Percentiles rank a stretch among this genome's conserved stretches.
Conservation (phyloP, 2,797 vertebrate genomes). For the Poecilia picta region DNA sequence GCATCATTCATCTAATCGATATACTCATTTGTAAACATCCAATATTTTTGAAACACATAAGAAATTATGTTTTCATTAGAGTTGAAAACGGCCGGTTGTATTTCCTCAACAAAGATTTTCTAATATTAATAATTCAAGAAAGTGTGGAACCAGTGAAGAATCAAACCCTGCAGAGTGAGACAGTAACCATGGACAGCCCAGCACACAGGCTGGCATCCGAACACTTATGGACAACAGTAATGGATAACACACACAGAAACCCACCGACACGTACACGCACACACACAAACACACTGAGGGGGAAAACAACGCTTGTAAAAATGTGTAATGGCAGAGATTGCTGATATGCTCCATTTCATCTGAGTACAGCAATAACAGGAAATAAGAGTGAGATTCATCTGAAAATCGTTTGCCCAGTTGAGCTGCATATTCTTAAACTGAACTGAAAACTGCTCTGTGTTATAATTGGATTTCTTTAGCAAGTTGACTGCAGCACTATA, state of each 20-base stretch:
- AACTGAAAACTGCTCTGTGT: not conserved
- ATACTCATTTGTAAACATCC: not conserved
- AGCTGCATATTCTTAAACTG: not conserved
- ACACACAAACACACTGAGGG: not conserved
- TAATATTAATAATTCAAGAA: slow-evolving; percentile 25
- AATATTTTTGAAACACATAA: not conserved
- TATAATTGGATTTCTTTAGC: not conserved
- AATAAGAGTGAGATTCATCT: not conserved
- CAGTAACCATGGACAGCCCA: slow-evolving; percentile 20
- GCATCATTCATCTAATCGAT: slow-evolving; percentile 12
- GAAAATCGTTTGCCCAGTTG: not conserved
- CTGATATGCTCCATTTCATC: slow-evolving; percentile 20
- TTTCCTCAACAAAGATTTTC: slow-evolving; percentile 16
- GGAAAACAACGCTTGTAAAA: slow-evolving; percentile 13
- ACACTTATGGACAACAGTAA: slow-evolving; percentile 33
- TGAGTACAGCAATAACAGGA: slow-evolving; percentile 7
- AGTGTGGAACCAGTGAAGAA: not conserved
- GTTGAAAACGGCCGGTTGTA: not conserved
- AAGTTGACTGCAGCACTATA: not conserved
- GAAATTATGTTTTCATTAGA: not conserved
- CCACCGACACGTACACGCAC: not conserved
- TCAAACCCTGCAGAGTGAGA: slow-evolving; percentile 20
- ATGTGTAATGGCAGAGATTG: slow-evolving; percentile 24
- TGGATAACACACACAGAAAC: not conserved
- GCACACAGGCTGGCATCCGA: slow-evolving; percentile 18